These are phyloP conservation scores for Neoitamus cyanurus DNA, from an alignment of 2,888 invertebrate species.

Conservation along the genomic window DNA sequence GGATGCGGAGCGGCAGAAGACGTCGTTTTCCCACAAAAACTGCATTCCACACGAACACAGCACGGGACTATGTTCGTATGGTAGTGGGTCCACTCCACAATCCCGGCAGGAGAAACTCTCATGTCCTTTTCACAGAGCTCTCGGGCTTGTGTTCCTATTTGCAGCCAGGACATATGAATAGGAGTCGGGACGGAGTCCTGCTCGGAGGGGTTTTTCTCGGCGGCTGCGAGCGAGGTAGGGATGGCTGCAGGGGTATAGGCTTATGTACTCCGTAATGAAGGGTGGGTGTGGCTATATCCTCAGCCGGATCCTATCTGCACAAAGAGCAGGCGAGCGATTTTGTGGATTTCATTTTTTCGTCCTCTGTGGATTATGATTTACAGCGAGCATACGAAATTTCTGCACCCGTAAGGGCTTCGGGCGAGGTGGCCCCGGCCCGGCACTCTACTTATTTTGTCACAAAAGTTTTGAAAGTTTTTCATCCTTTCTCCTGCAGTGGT, in stretches of 20 bases:
- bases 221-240: too few relatives aligned
- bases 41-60: conserved; percentile 32
- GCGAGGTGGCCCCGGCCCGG: background rate
- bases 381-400: conserved; percentile 32
- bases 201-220: background rate
- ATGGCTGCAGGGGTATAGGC: conserved; percentile 31
- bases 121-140: background rate
- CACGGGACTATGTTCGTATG: background rate
- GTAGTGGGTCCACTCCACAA: background rate
- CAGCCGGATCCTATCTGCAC: background rate
- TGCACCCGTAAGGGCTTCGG: background rate
- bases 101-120: conserved; percentile 10
- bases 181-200: too few relatives aligned
- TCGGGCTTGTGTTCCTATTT: background rate
- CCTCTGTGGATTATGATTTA: conserved; percentile 52
- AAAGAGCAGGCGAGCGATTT: conserved; percentile 32
- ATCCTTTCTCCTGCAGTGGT: conserved; percentile 33
- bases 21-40: conserved; percentile 22
- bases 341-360: conserved; percentile 48
- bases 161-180: background rate
- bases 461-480: conserved; percentile 38
- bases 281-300: conserved; percentile 50
- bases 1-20: conserved; percentile 33
- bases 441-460: conserved; percentile 26
- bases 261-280: conserved; percentile 17